Percentiles rank a stretch among this genome's conserved stretches.
phyloP scores from a whole-genome alignment of 2,113 vertebrate species.

The Rhabdomys dilectus region DNA sequence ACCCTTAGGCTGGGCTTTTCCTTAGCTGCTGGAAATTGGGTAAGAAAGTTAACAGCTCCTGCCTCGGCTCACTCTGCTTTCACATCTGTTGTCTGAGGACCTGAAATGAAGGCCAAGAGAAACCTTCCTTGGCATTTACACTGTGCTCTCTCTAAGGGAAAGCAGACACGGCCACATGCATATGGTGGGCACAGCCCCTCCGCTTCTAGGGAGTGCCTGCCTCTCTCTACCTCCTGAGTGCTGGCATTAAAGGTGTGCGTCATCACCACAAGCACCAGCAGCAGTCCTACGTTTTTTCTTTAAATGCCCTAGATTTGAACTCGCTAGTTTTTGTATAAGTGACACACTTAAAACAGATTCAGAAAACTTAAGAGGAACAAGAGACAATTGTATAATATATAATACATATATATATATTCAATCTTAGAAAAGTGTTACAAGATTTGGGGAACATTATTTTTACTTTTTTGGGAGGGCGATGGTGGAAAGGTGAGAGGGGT shows the following conservation, averaged over 20 bases:
- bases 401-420: background rate
- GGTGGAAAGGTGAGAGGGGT: background rate
- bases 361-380: conserved; percentile 18
- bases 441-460: background rate
- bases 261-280: background rate
- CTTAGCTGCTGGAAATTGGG: background rate
- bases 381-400: background rate
- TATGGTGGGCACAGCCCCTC: background rate
- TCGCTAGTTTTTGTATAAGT: background rate
- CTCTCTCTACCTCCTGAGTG: background rate
- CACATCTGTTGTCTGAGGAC: background rate
- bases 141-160: background rate
- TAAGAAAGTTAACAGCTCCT: background rate
- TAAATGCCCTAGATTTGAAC: background rate
- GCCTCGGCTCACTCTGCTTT: background rate
- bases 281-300: background rate
- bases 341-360: conserved; percentile 31
- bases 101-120: conserved; percentile 18
- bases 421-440: conserved; percentile 54
- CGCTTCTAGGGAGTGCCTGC: background rate
- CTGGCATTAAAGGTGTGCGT: background rate
- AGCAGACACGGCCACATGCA: background rate
- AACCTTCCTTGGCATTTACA: background rate
- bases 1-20: background rate
- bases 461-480: background rate